Evolutionary conservation across 2,797 vertebrate species (phyloP).

Genomic region (Oreonectes daqikongensis): DNA sequence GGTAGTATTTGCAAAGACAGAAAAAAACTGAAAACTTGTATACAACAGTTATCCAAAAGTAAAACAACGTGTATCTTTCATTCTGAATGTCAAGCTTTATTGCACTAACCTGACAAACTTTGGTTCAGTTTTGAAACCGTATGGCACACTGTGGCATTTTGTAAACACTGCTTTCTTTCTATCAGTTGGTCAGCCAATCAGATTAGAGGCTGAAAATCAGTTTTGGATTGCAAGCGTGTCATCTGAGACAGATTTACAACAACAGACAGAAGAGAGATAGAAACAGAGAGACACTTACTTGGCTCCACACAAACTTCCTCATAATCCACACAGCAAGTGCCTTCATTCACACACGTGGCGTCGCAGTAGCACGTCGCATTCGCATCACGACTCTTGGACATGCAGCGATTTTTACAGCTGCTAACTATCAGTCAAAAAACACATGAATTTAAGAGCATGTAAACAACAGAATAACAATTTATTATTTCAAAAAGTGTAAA

Average conservation of each 20-base stretch:
- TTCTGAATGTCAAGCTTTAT: no score
- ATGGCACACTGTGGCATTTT: no score
- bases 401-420: conserved; percentile 58
- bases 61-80: no score
- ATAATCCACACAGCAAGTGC: conserved; percentile 81
- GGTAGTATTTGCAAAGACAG: no score
- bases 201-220: no score
- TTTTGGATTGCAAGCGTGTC: background rate
- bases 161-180: no score
- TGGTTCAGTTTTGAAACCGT: no score
- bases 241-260: background rate
- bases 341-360: conserved; percentile 73
- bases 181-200: no score
- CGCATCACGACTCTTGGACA: conserved; percentile 54
- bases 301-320: conserved; percentile 76
- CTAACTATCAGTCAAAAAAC: conserved; percentile 27
- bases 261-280: background rate
- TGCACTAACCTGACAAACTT: no score
- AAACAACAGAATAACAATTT: background rate
- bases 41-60: no score
- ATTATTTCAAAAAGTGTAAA: background rate
- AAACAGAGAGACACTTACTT: conserved; percentile 63
- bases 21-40: no score
- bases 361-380: conserved; percentile 77
- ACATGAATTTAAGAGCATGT: background rate